Percentiles rank a stretch among this genome's conserved stretches.
These are phyloP conservation scores for Netelia fuscicornis DNA, from an alignment of 2,888 invertebrate species.

Conservation along the genomic window DNA sequence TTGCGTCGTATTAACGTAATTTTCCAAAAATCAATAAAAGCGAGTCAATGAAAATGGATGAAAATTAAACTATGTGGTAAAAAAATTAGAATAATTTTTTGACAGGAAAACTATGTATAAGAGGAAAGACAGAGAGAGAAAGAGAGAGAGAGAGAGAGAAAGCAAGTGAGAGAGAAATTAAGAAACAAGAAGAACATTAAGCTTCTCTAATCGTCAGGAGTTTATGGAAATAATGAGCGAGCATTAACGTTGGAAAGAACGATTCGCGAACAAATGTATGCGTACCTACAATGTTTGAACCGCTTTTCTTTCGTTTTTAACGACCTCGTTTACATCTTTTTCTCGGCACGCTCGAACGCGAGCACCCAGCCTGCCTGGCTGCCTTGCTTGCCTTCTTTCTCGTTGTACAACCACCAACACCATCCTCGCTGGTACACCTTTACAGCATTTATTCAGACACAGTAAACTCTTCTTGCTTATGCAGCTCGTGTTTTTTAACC, in stretches of 20 bases:
- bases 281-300: slow-evolving; percentile 1
- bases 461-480: slow-evolving; percentile 24
- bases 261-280: slow-evolving; percentile 27
- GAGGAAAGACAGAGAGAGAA: too few species aligned
- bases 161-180: too few species aligned
- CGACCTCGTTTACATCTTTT: slow-evolving; percentile 54
- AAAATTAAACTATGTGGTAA: too few species aligned
- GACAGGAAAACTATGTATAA: too few species aligned
- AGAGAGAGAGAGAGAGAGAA: too few species aligned
- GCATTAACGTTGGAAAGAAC: slow-evolving; percentile 39
- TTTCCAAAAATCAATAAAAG: too few species aligned
- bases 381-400: background rate
- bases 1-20: too few species aligned
- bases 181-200: slow-evolving; percentile 10
- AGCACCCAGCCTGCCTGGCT: slow-evolving; percentile 11
- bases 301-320: slow-evolving; percentile 55
- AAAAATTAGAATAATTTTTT: too few species aligned
- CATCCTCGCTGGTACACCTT: too few species aligned
- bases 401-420: background rate
- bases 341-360: slow-evolving; percentile 41
- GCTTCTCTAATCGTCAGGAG: slow-evolving; percentile 49
- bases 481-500: slow-evolving; percentile 9
- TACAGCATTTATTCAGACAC: background rate
- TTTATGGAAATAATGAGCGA: slow-evolving; percentile 58
- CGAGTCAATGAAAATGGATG: too few species aligned